Evolutionary conservation across 2,797 vertebrate species (phyloP), one percentile per base, ranked within the genome.

Genomic region (Spheniscus humboldti): DNA sequence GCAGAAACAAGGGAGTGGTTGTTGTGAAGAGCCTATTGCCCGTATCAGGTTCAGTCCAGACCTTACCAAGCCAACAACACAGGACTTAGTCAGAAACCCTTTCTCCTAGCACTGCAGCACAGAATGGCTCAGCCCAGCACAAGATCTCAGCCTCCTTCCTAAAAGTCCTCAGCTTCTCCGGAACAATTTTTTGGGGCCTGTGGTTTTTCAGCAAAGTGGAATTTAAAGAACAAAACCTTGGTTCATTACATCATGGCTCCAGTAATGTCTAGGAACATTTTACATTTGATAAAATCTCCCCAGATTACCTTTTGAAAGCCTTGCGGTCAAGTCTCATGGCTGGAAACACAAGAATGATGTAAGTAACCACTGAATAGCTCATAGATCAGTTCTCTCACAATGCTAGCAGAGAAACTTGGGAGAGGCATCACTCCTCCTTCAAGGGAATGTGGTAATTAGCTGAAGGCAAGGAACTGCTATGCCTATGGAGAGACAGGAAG

Each of bases 231-330:
- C 47, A 96, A 94, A 94, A 55, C 78, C 66, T 93, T 90, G 69
- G 78, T 63, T 94, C 87, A 95, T 97, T 96, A 96, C 93, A 78
- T 96, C 94, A 96, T 84, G 89, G 79, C 89, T 94, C 73, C 94
- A 97, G 89, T 86, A 94, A 91, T n/a, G 63, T 81, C 91, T 90
- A 95, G 86, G 87, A 97, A 94, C 73, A 73, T 86, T 95, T 97
- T 66, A 76, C 62, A 88, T 95, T 83, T 86, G 95, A 96, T 96
- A 92, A 94, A 91, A 93, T 93, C 93, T 96, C 75, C 80, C 97
- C 86, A 90, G 85, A 93, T 96, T 94, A 91, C 89, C 92, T 95
- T 94, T 86, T 96, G 95, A 96, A 96, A 96, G 94, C 85, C 85
- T 90, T 94, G 94, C 18, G 83, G 92, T 93, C 31, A 43, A 56